Evolutionary conservation across 2,797 vertebrate species (phyloP), one percentile per base, ranked within the genome.

Genomic region (Enteromius anoplus): DNA sequence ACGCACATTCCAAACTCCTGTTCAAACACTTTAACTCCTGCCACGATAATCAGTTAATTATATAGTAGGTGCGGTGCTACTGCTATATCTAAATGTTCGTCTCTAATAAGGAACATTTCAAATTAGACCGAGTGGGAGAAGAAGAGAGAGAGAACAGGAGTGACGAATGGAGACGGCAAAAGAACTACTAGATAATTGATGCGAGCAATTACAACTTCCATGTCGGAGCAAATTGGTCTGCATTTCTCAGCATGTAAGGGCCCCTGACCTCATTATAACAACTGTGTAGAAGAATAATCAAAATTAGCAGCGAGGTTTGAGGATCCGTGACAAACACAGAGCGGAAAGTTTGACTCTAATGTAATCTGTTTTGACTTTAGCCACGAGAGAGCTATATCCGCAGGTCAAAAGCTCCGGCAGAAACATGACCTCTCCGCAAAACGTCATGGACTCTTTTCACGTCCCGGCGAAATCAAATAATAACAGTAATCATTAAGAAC

Each of bases 171-270:
- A 68, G 73, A 76, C 17, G 40, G 77, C 34, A 69, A 58, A 66
- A 84, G 79, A 76, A 78, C 62, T 71, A 80, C 85, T 85, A 58
- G 89, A 93, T 94, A 94, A 95, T 94, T 94, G 93, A 94, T 94
- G 92, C 91, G 83, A 88, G 92, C 92, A 94, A 95, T 95, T 95
- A 95, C 90, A 91, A 93, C 88, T 93, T 93, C 89, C 92, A 92
- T 93, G 92, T 95, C 81, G 78, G 87, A 92, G 92, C 92, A 94
- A 95, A 95, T 95, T 94, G 92, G 91, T 91, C 91, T 66, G 91
- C 92, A 86, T 94, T 93, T 93, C 91, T 94, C 91, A 90, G 92
- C 93, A 93, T 92, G 92, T 89, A 92, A 90, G 85, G 88, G 90
- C 92, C 91, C 88, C 91, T 85, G 91, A 94, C 93, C 94, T 94